Evolutionary conservation across 2,797 vertebrate genomes (phyloP).

Genomic region (Thamnophis elegans): DNA sequence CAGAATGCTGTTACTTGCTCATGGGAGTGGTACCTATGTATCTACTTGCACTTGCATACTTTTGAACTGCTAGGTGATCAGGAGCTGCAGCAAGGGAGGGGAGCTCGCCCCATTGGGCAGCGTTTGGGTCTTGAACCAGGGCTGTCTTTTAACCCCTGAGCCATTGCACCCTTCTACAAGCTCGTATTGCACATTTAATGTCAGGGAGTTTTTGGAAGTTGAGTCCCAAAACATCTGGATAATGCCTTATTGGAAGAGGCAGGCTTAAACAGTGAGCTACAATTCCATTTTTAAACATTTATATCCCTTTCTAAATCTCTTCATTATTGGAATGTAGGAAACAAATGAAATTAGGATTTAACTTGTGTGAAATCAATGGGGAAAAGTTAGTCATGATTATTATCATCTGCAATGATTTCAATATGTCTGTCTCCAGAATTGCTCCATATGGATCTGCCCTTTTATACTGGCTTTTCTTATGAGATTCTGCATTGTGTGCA

Average conservation of each 20-base stretch:
- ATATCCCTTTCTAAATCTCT: too few relatives aligned
- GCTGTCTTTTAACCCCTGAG: not conserved
- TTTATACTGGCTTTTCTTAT: not conserved
- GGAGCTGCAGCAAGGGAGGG: not conserved
- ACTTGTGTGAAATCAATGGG: not conserved
- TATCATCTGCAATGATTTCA: not conserved
- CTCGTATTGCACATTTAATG: not conserved
- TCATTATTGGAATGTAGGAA: not conserved
- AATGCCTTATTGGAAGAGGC: not conserved
- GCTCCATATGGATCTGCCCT: not conserved
- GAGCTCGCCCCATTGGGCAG: not conserved
- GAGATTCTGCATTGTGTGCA: conserved; percentile 1
- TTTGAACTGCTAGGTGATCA: not conserved
- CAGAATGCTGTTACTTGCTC: too few relatives aligned
- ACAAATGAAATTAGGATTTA: not conserved
- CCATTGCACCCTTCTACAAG: not conserved
- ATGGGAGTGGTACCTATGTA: too few relatives aligned
- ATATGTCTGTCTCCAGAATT: not conserved
- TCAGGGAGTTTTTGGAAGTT: not conserved
- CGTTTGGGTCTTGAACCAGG: not conserved
- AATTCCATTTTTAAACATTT: not conserved
- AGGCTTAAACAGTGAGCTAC: not conserved
- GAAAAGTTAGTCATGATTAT: not conserved
- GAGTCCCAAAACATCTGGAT: not conserved
- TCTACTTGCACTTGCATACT: too few relatives aligned